phyloP scores from a whole-genome alignment of 2,797 vertebrate genomes.

The Poeciliopsis presidionis region DNA sequence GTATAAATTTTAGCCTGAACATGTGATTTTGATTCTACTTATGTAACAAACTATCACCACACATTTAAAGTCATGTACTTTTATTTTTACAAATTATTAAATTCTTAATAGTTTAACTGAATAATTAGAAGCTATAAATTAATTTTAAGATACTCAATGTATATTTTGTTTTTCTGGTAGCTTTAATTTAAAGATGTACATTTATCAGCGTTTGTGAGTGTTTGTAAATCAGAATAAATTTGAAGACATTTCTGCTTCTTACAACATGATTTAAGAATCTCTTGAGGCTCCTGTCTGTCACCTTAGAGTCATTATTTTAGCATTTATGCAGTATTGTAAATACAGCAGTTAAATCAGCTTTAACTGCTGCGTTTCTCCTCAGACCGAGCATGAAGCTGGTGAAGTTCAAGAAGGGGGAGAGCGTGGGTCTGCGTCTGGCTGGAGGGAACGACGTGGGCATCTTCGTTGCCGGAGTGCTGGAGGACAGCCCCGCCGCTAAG shows the following conservation, averaged over 20 bases:
- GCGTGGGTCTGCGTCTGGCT: conserved; percentile 95
- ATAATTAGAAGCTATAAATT: neutral
- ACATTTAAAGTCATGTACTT: neutral
- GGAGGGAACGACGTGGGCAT: conserved; percentile 99
- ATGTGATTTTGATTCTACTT: neutral
- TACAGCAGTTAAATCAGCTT: conserved; percentile 6
- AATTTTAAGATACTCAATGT: neutral
- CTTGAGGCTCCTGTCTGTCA: conserved; percentile 1
- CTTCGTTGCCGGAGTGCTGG: conserved; percentile 97
- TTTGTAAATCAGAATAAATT: too few species aligned
- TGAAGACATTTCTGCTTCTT: neutral
- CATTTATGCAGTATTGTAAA: conserved; percentile 19
- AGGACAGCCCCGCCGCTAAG: conserved; percentile 97
- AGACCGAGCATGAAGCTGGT: conserved; percentile 98
- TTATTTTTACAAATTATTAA: neutral
- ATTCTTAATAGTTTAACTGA: neutral
- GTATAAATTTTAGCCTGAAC: neutral
- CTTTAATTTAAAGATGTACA: neutral
- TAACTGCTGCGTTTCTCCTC: conserved; percentile 29
- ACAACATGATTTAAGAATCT: neutral
- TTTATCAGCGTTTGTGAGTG: neutral
- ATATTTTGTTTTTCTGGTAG: neutral
- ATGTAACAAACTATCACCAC: neutral
- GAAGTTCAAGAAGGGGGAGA: conserved; percentile 99
- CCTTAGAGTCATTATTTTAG: conserved; percentile 6